Conservation (phyloP, 92 coral and sea anemone genomes). For the Paragorgia papillata region DNA sequence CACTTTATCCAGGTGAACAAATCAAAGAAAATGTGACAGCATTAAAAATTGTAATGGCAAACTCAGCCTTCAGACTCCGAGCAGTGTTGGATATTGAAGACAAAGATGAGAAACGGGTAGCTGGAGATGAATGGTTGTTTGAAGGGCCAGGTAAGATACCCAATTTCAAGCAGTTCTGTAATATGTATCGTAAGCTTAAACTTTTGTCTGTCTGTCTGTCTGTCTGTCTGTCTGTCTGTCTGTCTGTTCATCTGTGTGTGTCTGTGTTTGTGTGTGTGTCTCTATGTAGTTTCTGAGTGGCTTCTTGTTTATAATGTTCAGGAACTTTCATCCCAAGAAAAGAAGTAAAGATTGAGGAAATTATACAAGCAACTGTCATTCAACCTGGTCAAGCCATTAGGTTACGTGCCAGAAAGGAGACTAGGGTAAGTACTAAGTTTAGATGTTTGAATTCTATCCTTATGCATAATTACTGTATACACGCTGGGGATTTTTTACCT, state of each 20-base stretch:
- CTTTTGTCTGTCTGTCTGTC: too few species aligned
- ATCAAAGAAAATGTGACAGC: conserved; percentile 74
- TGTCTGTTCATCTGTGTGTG: too few species aligned
- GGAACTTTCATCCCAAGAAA: conserved; percentile 95
- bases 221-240: too few species aligned
- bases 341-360: conserved; percentile 89
- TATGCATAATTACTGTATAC: too few species aligned
- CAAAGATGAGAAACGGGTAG: conserved; percentile 90
- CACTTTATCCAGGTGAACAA: conserved; percentile 92
- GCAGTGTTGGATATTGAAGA: conserved; percentile 91
- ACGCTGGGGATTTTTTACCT: too few species aligned
- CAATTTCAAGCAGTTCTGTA: too few species aligned
- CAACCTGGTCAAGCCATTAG: conserved; percentile 98
- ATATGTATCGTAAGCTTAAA: too few species aligned
- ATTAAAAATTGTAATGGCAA: conserved; percentile 86
- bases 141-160: conserved; percentile 94
- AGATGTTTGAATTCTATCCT: too few species aligned
- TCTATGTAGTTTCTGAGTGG: too few species aligned
- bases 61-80: conserved; percentile 81
- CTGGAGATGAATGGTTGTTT: conserved; percentile 99
- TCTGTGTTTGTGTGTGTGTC: too few species aligned
- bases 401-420: conserved; percentile 93
- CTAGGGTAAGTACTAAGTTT: conserved; percentile 62
- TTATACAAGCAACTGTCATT: conserved; percentile 85
- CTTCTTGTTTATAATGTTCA: too few species aligned